Conservation (phyloP, 2,113 vertebrate genomes). For the Eurypyga helias region DNA sequence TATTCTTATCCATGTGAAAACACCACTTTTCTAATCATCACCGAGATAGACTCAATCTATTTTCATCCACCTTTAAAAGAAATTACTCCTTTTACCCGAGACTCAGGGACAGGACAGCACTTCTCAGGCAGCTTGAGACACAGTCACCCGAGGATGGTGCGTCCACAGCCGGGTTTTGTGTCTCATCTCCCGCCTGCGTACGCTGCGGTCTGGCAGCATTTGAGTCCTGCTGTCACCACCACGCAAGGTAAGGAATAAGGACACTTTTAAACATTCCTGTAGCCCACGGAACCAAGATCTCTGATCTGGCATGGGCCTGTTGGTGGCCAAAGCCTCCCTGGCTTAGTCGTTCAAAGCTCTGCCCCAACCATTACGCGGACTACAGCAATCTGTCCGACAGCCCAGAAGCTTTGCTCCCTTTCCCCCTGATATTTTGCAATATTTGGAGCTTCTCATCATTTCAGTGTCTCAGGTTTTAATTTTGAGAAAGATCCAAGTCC, state of each 20-base stretch:
- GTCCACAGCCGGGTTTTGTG: accelerated
- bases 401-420: background rate
- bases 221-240: background rate
- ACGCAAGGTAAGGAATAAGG: background rate
- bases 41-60: background rate
- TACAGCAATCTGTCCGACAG: background rate
- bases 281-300: background rate
- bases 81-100: background rate
- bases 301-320: accelerated
- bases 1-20: background rate
- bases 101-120: background rate
- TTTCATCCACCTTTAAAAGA: background rate
- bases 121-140: background rate
- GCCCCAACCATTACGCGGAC: background rate
- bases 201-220: background rate
- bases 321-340: background rate
- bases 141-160: background rate
- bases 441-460: background rate
- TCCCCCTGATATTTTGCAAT: background rate
- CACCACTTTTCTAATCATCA: background rate
- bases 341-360: background rate
- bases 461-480: background rate
- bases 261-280: background rate
- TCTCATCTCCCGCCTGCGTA: background rate
- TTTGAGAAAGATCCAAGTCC: background rate